Conservation (phyloP, 2,113 vertebrate genomes). For the Rhombomys opimus region DNA sequence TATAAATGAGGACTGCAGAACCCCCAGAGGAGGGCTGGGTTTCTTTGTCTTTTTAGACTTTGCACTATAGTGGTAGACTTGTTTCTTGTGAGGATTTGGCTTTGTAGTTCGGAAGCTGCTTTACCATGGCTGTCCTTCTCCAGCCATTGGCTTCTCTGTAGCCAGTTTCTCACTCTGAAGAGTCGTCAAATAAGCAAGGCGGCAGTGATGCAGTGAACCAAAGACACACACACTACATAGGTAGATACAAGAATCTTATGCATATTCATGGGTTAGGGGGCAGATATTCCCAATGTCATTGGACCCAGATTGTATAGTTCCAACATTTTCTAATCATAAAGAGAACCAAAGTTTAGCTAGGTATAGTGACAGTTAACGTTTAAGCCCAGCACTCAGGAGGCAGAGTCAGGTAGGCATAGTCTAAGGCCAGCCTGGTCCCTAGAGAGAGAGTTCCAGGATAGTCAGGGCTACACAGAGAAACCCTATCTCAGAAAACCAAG, state of each 20-base stretch:
- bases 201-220: not conserved
- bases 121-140: not conserved
- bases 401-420: not conserved
- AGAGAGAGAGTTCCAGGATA: not conserved
- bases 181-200: not conserved
- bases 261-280: not conserved
- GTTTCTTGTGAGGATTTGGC: not conserved
- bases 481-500: not conserved
- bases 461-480: not conserved
- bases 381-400: not conserved
- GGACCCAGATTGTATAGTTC: not conserved
- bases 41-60: not conserved
- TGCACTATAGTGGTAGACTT: not conserved
- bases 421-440: not conserved
- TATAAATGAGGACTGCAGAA: not conserved
- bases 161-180: constrained; percentile 1
- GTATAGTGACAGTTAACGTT: not conserved
- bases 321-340: not conserved
- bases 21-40: not conserved
- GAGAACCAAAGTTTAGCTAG: not conserved
- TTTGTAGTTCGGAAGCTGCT: constrained; percentile 10
- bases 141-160: constrained; percentile 9
- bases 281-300: not conserved
- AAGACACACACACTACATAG: not conserved
- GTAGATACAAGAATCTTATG: not conserved